phyloP scores from a whole-genome alignment of 2,797 vertebrate genomes.

The Oceanodroma leucorhoa region DNA sequence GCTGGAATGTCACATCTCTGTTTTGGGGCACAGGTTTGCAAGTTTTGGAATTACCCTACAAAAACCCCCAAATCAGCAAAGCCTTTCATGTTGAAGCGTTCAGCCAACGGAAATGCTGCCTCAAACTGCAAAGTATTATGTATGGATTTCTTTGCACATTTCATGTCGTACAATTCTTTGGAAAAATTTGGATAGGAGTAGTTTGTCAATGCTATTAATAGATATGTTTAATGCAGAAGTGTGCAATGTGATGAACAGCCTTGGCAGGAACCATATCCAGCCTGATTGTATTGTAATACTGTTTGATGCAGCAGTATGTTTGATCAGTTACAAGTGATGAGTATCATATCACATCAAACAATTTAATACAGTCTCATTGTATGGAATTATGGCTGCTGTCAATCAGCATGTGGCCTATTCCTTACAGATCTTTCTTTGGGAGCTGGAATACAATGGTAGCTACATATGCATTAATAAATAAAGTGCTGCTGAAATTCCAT shows the following conservation, averaged over 20 bases:
- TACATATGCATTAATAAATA: constrained; percentile 75
- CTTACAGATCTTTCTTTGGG: constrained; percentile 74
- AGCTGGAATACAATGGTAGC: constrained; percentile 56
- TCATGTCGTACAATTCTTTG: constrained; percentile 29
- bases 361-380: constrained; percentile 79
- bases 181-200: constrained; percentile 32
- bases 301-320: constrained; percentile 76
- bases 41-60: constrained; percentile 7
- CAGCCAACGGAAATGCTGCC: background rate
- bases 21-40: constrained; percentile 7
- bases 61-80: constrained; percentile 27
- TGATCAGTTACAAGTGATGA: constrained; percentile 80
- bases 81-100: constrained; percentile 3
- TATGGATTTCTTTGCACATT: constrained; percentile 30
- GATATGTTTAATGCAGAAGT: constrained; percentile 57
- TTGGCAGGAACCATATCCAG: constrained; percentile 68
- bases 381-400: constrained; percentile 83
- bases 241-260: constrained; percentile 43
- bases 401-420: constrained; percentile 75
- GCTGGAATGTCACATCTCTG: background rate
- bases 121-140: background rate
- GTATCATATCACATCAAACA: constrained; percentile 80
- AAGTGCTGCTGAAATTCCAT: constrained; percentile 67
- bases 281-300: constrained; percentile 67
- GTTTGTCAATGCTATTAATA: constrained; percentile 64